Base-by-base conservation (phyloP, 1,140 invertebrate species). In the Sarcophaga peregrina region DNA sequence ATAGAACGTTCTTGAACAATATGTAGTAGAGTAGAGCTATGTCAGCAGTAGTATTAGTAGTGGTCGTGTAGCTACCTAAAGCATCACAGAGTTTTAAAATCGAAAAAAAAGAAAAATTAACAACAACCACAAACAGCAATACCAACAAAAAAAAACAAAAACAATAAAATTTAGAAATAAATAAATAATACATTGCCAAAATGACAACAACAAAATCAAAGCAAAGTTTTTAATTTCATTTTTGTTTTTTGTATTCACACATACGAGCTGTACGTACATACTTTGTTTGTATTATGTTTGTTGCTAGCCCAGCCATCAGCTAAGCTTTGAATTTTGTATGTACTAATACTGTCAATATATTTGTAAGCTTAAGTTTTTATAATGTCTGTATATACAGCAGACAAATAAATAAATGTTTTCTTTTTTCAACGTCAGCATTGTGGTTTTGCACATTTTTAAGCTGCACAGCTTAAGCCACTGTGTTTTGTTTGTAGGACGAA, bases 141-240 rank as follows among this genome's bases (percentile, higher is more conserved):
- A 37, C n/a, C 13, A 58, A 58, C 54, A 6, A n/a, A 58, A 4
- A n/a, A n/a, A 58, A n/a, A n/a, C 13, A n/a, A n/a, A n/a, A n/a
- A n/a, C n/a, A n/a, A n/a, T n/a, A n/a, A n/a, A n/a, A n/a, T n/a
- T n/a, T n/a, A 5, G 3, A 37, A 37, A 37, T 37, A 37, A 37
- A 37, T 37, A 37, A 37, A 37, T 37, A 37, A 37, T 58, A 58
- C 54, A n/a, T 58, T 58, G 54, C 54, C 54, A 58, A 58, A 58
- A 58, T 58, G 15, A 58, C 54, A 58, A 58, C 54, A 58, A 58
- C 54, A 58, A 58, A n/a, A 58, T 58, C 54, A 58, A 58, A 58
- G 54, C 54, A 58, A 58, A 58, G 54, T 58, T 58, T 58, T 37
- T 37, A 37, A 37, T 37, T 37, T 37, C 25, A 37, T 37, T 37